Evolutionary conservation across 1,140 invertebrate genomes (phyloP), one percentile per base, ranked within the genome.

Genomic region (Drosophila pandora): DNA sequence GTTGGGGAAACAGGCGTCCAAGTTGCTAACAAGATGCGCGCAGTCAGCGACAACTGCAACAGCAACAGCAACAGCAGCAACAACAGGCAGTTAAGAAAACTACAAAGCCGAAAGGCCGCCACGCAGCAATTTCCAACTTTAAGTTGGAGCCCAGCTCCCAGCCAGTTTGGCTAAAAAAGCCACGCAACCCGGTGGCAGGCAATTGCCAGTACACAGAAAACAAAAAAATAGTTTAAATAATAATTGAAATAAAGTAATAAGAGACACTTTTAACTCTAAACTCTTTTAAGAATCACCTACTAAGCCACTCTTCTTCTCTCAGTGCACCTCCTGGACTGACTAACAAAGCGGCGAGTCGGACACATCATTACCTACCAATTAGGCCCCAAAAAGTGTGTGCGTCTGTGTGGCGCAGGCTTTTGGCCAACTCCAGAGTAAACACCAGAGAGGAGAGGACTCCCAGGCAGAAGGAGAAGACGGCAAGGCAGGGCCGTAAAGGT

Each of bases 311-410:
- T 17, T 17, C 0, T 62, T 63, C 7, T 23, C 41, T 13, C 41
- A 28, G 39, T 64, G 49, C 9, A 49, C 39, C 49, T 43, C 54
- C 50, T 64, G 58, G 56, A 84, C 63, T 82, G 68, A 60, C 75
- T 83, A 82, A 82, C 81, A 87, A 87, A 89, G 84, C 84, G 77
- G 76, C 85, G 57, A 68, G 78, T 52, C 81, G 87, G 87, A 90
- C 87, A 90, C 87, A 90, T 90, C 87, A 90, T 90, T 90, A 90
- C 87, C 88, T 83, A 90, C 87, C 87, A 90, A 90, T 90, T 90
- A 90, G 87, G 87, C 70, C 65, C 61, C 63, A 43, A 79, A 82
- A 82, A 77, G 67, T 82, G 71, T 72, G 75, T 57, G 69, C 45
- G 57, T 41, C 57, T 76, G 56, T 71, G 67, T 76, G 60, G 70